Percentiles rank a stretch among this genome's conserved stretches.
Evolutionary conservation across 1,140 invertebrate species (phyloP).

Genomic region (Zophobas atratus): DNA sequence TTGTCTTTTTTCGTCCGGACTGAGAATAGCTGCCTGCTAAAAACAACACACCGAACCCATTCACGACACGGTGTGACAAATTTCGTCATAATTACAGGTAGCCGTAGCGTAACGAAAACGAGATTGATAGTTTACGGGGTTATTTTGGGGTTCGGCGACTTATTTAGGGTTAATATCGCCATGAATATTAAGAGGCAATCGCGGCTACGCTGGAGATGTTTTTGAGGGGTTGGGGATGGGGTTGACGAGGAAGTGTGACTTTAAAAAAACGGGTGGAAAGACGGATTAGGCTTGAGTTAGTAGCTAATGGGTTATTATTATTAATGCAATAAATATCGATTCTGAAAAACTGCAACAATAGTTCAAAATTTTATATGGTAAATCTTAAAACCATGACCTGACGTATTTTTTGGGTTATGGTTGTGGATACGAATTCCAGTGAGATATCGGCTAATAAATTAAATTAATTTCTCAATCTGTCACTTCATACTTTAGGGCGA

Average conservation of each 20-base stretch:
- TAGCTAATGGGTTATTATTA: too few species aligned
- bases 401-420: too few species aligned
- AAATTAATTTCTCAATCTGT: too few species aligned
- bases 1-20: neutral
- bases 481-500: too few species aligned
- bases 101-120: neutral
- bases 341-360: too few species aligned
- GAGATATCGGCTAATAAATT: too few species aligned
- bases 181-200: conserved; percentile 33
- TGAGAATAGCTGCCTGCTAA: neutral
- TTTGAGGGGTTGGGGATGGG: neutral
- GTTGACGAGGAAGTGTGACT: neutral
- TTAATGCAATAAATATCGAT: too few species aligned
- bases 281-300: too few species aligned
- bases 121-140: conserved; percentile 4
- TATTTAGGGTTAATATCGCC: conserved; percentile 31
- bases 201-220: neutral
- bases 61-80: neutral
- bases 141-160: conserved; percentile 15
- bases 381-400: too few species aligned
- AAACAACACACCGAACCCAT: neutral
- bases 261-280: too few species aligned
- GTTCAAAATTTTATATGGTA: too few species aligned
- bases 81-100: conserved; percentile 1
- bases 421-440: too few species aligned